Base-by-base conservation (phyloP, 2,888 invertebrate species). In the Drosophila mimetica region DNA sequence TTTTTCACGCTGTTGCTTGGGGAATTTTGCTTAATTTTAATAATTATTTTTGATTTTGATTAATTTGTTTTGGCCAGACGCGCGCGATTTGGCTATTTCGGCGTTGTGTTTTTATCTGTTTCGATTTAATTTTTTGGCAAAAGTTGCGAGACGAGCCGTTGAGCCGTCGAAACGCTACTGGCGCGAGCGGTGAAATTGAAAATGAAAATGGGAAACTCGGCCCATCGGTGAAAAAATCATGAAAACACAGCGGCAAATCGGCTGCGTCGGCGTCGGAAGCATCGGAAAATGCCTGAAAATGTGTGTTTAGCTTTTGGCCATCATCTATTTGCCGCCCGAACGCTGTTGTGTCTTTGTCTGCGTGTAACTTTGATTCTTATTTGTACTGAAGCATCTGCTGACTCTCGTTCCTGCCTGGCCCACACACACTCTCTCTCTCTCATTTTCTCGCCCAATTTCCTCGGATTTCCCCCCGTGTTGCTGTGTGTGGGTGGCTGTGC, bases 131-230 rank as follows among this genome's bases (percentile, higher is more conserved):
- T 34, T 41, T 41, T 55, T 47, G 30, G 55, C 53, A 78, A 84
- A 84, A 86, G 70, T 81, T 76, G 80, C 90, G 89, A 88, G 90
- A 89, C 90, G 88, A 89, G 90, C 89, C 75, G 89, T 52, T 83
- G 89, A 90, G 90, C 90, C 90, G 90, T 80, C 90, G 77, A 89
- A 83, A 77, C 82, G 86, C 87, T 89, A 90, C 90, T 90, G 89
- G 85, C 79, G 57, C 77, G 79, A 82, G 84, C 90, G 86, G 89
- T 85, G 87, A 89, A 90, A 90, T 80, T 88, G 87, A 79, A 88
- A 86, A 87, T 83, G 89, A 81, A 87, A 89, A 88, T 86, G 84
- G 81, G 59, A 80, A 80, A 86, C 75, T 80, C 78, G 86, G 58
- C 84, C 36, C 74, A 75, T 69, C 77, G 77, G 73, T 86, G 72